phyloP scores from a whole-genome alignment of 2,797 vertebrate genomes.

The Cyclopterus lumpus region DNA sequence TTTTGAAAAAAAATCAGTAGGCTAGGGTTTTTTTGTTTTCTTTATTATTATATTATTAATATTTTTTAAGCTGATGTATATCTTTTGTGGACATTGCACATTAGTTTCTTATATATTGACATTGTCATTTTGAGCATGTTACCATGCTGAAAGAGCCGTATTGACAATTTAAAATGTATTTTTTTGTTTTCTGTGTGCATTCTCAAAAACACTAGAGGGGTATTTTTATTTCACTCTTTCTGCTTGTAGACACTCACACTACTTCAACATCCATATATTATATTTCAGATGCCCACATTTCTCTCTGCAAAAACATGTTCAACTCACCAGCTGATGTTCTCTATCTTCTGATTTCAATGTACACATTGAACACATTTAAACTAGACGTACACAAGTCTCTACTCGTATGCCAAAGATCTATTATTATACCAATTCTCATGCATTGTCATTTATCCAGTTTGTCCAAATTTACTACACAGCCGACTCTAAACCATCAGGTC shows the following conservation, averaged over 20 bases:
- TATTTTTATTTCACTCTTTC: not conserved
- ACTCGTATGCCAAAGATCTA: not conserved
- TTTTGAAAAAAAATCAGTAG: too few species aligned
- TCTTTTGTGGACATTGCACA: too few species aligned
- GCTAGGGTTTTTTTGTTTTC: too few species aligned
- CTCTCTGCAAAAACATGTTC: not conserved
- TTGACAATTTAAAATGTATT: not conserved
- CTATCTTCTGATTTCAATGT: not conserved
- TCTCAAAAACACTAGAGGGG: not conserved
- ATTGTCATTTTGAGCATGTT: too few species aligned
- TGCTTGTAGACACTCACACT: not conserved
- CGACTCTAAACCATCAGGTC: not conserved
- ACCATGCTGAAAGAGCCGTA: too few species aligned
- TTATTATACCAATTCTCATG: not conserved
- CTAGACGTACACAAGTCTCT: not conserved
- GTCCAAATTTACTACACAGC: not conserved
- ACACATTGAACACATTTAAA: slow-evolving; percentile 5
- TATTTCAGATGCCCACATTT: not conserved
- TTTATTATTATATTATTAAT: too few species aligned
- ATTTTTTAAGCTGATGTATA: too few species aligned
- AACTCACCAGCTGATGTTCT: not conserved
- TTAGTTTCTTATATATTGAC: too few species aligned
- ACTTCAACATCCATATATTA: not conserved
- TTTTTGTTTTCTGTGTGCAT: not conserved
- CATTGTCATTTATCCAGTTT: not conserved